Conservation (phyloP, 2,888 invertebrate genomes). For the Nemoura dubitans region DNA sequence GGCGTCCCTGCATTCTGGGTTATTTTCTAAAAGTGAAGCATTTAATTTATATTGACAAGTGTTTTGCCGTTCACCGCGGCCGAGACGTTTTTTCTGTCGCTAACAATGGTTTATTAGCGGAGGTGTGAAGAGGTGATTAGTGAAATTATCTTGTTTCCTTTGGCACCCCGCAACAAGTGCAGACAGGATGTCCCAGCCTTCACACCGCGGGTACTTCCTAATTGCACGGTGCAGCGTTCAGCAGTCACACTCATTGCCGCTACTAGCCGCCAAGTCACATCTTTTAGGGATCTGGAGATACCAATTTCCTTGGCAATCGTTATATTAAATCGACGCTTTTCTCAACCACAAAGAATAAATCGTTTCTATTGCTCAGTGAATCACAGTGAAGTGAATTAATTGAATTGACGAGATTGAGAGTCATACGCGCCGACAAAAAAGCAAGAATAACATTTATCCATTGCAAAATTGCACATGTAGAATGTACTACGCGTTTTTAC, state of each 20-base stretch:
- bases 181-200: neutral
- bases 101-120: neutral
- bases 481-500: neutral
- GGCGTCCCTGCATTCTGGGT: neutral
- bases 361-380: too few relatives aligned
- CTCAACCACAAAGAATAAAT: neutral
- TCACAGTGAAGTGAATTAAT: too few relatives aligned
- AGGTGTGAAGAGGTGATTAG: neutral
- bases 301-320: too few relatives aligned
- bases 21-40: neutral
- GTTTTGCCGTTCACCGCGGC: neutral
- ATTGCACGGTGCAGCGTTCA: neutral
- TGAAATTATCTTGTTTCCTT: slow-evolving; percentile 12
- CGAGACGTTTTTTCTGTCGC: neutral
- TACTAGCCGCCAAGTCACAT: too few relatives aligned
- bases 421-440: neutral
- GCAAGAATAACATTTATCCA: neutral
- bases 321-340: neutral
- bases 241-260: too few relatives aligned
- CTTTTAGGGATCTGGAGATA: neutral
- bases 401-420: neutral
- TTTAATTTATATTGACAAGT: slow-evolving; percentile 12
- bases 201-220: neutral
- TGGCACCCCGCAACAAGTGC: neutral
- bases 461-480: neutral